phyloP scores from a whole-genome alignment of 2,888 invertebrate species.

The Heliconius sara region DNA sequence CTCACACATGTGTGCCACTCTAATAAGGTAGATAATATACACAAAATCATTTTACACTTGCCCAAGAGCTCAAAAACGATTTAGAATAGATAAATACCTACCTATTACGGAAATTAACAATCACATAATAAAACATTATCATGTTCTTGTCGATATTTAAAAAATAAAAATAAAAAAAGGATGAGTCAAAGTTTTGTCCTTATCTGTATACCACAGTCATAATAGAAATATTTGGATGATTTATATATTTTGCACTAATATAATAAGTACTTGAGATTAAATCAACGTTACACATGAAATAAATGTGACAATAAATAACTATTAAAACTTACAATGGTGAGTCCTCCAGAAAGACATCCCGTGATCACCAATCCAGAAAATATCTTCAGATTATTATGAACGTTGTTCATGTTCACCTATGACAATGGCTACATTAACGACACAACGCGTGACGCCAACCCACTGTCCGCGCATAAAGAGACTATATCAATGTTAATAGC shows the following conservation, averaged over 20 bases:
- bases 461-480: slow-evolving; percentile 61
- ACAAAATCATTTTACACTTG: too few relatives aligned
- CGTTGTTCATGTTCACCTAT: slow-evolving; percentile 53
- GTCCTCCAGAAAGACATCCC: slow-evolving; percentile 56
- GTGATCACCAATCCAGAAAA: slow-evolving; percentile 57
- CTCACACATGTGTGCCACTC: too few relatives aligned
- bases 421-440: slow-evolving; percentile 45
- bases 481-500: slow-evolving; percentile 65
- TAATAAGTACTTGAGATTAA: not conserved
- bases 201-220: not conserved
- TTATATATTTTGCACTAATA: not conserved
- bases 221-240: not conserved
- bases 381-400: slow-evolving; percentile 45
- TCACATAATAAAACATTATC: not conserved
- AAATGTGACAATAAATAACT: not conserved
- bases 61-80: too few relatives aligned
- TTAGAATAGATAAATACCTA: too few relatives aligned
- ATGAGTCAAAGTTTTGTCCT: not conserved
- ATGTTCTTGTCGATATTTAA: not conserved
- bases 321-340: slow-evolving; percentile 64
- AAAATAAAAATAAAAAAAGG: not conserved
- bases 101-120: not conserved
- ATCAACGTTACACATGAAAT: not conserved
- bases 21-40: too few relatives aligned
- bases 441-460: slow-evolving; percentile 60